Percentiles rank a stretch among this genome's conserved stretches.
Evolutionary conservation across 1,140 invertebrate species (phyloP).

Genomic region (Scaptodrosophila lebanonensis): DNA sequence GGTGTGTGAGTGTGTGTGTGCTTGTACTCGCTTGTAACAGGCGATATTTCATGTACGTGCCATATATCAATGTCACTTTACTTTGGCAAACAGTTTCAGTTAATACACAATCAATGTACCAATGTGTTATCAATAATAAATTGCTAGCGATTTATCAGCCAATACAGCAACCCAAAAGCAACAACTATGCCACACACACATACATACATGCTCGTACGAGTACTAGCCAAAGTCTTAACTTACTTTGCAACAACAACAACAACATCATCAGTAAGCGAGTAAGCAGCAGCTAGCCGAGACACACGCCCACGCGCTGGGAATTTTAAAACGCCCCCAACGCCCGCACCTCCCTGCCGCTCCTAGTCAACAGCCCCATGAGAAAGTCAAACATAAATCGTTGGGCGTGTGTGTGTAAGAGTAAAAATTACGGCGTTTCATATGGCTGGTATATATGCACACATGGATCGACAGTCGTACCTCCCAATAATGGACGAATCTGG

Average conservation of each 20-base stretch:
- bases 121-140: slow-evolving; percentile 76
- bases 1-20: not conserved
- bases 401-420: slow-evolving; percentile 31
- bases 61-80: slow-evolving; percentile 75
- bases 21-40: slow-evolving; percentile 44
- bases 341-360: too few relatives aligned
- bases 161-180: slow-evolving; percentile 41
- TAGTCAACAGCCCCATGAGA: slow-evolving; percentile 62
- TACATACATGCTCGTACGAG: slow-evolving; percentile 10
- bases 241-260: slow-evolving; percentile 24
- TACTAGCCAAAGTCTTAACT: slow-evolving; percentile 58
- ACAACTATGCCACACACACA: slow-evolving; percentile 11
- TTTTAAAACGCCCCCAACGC: slow-evolving; percentile 60
- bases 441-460: too few relatives aligned
- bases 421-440: slow-evolving; percentile 54
- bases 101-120: slow-evolving; percentile 75
- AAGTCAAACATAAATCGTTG: slow-evolving; percentile 72
- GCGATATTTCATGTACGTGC: slow-evolving; percentile 73
- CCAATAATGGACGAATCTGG: too few relatives aligned
- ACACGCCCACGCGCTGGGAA: slow-evolving; percentile 24
- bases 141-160: slow-evolving; percentile 72
- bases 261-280: slow-evolving; percentile 15
- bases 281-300: slow-evolving; percentile 34
- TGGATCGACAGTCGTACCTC: too few relatives aligned
- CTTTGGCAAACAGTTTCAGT: slow-evolving; percentile 75